A percentile compares a stretch with the other conserved stretches of the same genome.
phyloP scores from a whole-genome alignment of 64 coral and sea anemone genomes.

The Stichodactyla helianthus region DNA sequence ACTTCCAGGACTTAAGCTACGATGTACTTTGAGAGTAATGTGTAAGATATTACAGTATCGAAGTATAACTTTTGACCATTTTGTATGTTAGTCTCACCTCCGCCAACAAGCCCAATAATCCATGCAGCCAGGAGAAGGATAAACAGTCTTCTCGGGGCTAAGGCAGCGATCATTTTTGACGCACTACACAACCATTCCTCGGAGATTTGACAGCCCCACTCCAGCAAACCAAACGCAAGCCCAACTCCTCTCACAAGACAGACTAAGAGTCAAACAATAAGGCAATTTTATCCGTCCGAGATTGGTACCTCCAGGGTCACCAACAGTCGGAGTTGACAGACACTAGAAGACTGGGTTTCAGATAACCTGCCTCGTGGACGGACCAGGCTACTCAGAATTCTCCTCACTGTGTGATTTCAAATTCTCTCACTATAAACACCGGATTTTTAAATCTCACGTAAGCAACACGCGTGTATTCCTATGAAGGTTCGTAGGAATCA shows the following conservation, averaged over 20 bases:
- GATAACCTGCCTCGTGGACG: not conserved
- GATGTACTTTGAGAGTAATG: not conserved
- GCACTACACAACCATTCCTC: conserved; percentile 20
- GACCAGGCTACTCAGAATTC: no score
- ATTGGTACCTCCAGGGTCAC: not conserved
- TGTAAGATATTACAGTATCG: not conserved
- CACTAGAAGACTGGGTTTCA: not conserved
- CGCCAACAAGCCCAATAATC: not conserved
- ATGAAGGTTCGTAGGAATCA: no score
- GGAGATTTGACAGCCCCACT: not conserved
- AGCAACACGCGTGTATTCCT: no score
- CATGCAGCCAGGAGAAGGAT: not conserved
- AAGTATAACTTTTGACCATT: not conserved
- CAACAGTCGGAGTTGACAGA: not conserved
- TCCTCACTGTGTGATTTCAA: no score
- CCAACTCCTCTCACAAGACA: not conserved
- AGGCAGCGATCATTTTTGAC: conserved; percentile 9
- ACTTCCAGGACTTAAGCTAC: no score
- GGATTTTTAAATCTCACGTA: no score
- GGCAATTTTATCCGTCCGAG: not conserved
- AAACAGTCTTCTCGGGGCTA: conserved; percentile 20
- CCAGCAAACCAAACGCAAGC: not conserved
- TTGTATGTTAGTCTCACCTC: not conserved
- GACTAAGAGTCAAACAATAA: not conserved
- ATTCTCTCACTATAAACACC: no score